phyloP scores from a whole-genome alignment of 35 echinoderm and acorn worm genomes.

The Ophioderma brevispina region DNA sequence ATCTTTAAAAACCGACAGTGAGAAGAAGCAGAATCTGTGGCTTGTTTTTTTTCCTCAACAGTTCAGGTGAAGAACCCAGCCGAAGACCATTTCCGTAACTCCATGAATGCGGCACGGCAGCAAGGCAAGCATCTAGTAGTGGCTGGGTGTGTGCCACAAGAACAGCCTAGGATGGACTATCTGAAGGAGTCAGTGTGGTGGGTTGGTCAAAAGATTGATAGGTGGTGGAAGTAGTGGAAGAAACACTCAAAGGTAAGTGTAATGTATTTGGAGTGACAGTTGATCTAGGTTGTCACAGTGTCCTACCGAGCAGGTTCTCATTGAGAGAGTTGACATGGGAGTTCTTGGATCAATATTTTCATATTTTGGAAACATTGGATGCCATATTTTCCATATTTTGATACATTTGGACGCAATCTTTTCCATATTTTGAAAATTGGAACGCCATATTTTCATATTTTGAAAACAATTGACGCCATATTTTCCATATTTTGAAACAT shows the following conservation, averaged over 20 bases:
- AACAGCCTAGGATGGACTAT: slow-evolving; percentile 83
- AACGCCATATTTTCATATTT: no score
- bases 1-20: slow-evolving; percentile 69
- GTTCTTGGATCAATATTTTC: no score
- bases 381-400: no score
- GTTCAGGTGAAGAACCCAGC: slow-evolving; percentile 97
- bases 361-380: no score
- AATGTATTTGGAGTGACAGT: no score
- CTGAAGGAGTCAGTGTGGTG: slow-evolving; percentile 76
- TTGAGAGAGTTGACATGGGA: no score
- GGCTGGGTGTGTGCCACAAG: slow-evolving; percentile 97
- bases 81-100: slow-evolving; percentile 95
- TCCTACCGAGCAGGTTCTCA: no score
- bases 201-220: slow-evolving; percentile 94
- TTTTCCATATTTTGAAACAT: no score
- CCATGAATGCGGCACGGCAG: slow-evolving; percentile 71
- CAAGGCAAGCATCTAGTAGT: slow-evolving; percentile 79
- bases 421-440: no score
- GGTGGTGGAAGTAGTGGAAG: slow-evolving; percentile 97
- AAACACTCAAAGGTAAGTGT: slow-evolving; percentile 97
- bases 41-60: slow-evolving; percentile 95
- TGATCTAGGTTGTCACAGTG: no score
- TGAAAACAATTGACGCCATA: no score
- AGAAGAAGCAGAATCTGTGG: slow-evolving; percentile 81
- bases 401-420: no score